These are phyloP conservation scores for Haliclona indistincta DNA, from an alignment of 37 sponge, comb jelly and placozoan species.

Conservation along the genomic window DNA sequence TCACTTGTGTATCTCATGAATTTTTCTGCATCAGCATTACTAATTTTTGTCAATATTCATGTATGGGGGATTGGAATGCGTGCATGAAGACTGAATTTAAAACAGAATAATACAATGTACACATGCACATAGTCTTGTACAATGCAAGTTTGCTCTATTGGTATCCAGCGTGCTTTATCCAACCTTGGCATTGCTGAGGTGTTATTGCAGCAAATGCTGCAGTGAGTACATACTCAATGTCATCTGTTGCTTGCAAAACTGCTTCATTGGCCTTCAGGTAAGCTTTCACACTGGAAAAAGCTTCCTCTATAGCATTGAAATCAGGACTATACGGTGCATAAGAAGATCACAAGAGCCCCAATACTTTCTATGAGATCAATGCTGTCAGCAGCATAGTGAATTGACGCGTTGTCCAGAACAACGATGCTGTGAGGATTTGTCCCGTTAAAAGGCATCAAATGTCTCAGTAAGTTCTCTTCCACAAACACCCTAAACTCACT, in stretches of 20 bases:
- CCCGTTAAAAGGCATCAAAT: conserved; percentile 37
- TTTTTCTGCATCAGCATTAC: no score
- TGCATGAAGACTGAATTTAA: no score
- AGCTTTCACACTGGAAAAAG: conserved; percentile 1
- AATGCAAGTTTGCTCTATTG: no score
- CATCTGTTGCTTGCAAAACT: background rate
- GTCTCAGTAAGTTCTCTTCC: conserved; percentile 13
- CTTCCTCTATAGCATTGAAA: conserved; percentile 19
- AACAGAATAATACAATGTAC: no score
- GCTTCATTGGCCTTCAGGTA: conserved; percentile 23
- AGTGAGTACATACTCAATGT: conserved; percentile 8
- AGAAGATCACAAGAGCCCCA: conserved; percentile 10
- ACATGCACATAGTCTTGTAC: background rate
- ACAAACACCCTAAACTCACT: conserved; percentile 1
- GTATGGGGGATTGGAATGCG: no score
- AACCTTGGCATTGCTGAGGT: background rate
- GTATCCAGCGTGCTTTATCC: conserved; percentile 10
- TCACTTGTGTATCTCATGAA: background rate
- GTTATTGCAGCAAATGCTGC: conserved; percentile 7
- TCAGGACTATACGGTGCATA: conserved; percentile 16
- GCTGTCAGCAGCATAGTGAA: conserved; percentile 2
- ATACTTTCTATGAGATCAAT: conserved; percentile 7
- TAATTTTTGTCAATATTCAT: no score
- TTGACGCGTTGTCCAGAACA: conserved; percentile 23
- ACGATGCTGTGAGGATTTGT: conserved; percentile 19